Evolutionary conservation across 2,113 vertebrate genomes (phyloP), one percentile per base, ranked within the genome.

Genomic region (Junco hyemalis): DNA sequence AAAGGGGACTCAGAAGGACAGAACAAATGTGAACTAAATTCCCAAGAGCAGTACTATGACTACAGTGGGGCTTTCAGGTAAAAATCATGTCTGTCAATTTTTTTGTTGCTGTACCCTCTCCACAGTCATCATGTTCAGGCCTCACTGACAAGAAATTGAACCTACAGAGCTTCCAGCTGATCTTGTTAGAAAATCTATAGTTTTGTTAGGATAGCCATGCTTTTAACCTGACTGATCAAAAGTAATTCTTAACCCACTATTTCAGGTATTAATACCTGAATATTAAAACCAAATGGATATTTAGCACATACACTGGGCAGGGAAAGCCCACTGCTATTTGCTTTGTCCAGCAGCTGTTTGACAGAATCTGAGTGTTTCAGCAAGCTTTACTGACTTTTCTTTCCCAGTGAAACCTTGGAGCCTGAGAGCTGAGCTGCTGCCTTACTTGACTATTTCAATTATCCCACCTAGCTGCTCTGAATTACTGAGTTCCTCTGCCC

Each of bases 1-100:
- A 94, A 11, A 36, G 99, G 99, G 17, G 88, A 99, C 25, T 44
- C 0, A 0, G 7, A 6, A 1, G 98, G 98, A 60, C 24, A 94
- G 9, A 82, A 97, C 33, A 97, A 97, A 77, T 99, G 99, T 76
- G 95, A 96, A 56, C 86, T 36, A 7, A 97, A 74, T 90, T 97
- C 95, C 72, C 36, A 45, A 33, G 99, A 99, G 96, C 91, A 21
- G 57, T 99, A 99, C 94, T 99, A 97, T 36, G 96, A 96, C 95
- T 99, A 99, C 81, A 98, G 97, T 13, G 99, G 99, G 19, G 99
- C 99, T 83, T 99, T 99, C 98, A 98, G 99, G 99, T 99, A 97
- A 96, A 48, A 61, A n/a, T 57, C 11, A 8, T 24, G 14, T 63
- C 21, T 60, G 16, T 51, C 24, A 9, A 5, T 19, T 20, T 42